These are phyloP conservation scores for Micromesistius poutassou DNA, from an alignment of 2,797 vertebrate species.

Conservation along the genomic window DNA sequence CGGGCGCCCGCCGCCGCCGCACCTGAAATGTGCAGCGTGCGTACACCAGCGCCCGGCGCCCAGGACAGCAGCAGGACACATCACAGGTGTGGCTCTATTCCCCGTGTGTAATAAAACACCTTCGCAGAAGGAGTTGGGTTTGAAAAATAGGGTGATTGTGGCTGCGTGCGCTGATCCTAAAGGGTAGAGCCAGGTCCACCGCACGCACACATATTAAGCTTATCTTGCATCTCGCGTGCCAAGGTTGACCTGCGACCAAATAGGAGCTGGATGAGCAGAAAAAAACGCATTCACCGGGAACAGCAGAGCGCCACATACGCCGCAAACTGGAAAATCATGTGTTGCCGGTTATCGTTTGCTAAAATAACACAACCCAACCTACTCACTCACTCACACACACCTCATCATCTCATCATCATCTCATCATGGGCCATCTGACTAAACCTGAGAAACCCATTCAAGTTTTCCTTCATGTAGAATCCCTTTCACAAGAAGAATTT, in stretches of 20 bases:
- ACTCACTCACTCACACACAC: constrained; percentile 11
- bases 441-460: neutral
- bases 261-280: no score
- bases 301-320: constrained; percentile 39
- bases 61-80: neutral
- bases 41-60: constrained; percentile 18
- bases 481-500: neutral
- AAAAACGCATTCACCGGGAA: neutral
- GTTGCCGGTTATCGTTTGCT: constrained; percentile 51
- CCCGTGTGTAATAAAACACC: neutral
- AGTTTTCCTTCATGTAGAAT: neutral
- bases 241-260: neutral
- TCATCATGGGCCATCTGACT: neutral
- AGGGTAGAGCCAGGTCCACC: neutral
- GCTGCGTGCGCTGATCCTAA: neutral
- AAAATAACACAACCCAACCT: constrained; percentile 51
- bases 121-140: neutral
- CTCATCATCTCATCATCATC: neutral
- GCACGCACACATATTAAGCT: neutral
- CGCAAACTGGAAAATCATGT: constrained; percentile 48
- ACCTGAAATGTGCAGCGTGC: constrained; percentile 41
- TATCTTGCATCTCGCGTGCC: neutral
- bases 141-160: neutral
- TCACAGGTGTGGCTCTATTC: no score
- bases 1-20: neutral